Evolutionary conservation across 2,888 invertebrate species (phyloP), one percentile per base, ranked within the genome.

Genomic region (Osedax frankpressi): DNA sequence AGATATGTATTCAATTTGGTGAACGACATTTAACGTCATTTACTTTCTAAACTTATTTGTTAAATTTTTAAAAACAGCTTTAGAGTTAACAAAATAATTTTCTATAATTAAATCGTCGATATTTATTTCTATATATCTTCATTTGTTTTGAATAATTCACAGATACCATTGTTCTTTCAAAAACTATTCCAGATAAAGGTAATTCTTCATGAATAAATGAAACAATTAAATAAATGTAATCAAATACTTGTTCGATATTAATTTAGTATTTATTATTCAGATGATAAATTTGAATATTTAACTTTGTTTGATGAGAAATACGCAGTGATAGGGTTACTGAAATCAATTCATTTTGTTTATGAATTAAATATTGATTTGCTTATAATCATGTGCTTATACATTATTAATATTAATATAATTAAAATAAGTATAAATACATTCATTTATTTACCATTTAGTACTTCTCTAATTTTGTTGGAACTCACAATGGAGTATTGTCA

Each of bases 401-500:
- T n/a, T n/a, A n/a, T n/a, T n/a, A n/a, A n/a, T n/a, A n/a, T n/a
- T n/a, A n/a, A n/a, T n/a, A n/a, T n/a, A n/a, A n/a, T n/a, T n/a
- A n/a, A n/a, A n/a, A n/a, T n/a, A n/a, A n/a, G n/a, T n/a, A n/a
- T n/a, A n/a, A n/a, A n/a, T 44, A 44, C 44, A 44, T 44, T 44
- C 19, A 44, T 44, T 44, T 11, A 44, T 44, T 11, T 44, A 44
- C 19, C 6, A 19, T 75, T 60, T 78, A 88, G 88, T 44, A 91
- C 94, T 30, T 92, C 91, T 28, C 87, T 96, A 78, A 88, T 94
- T 80, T 87, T 97, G 76, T 88, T 96, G 74, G 91, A 92, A 85
- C 91, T 95, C 86, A 88, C 95, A 78, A 89, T 92, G 76, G 95
- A 96, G 84, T 97, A 97, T 84, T 94, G 94, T 86, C 82, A 85